A percentile compares a stretch with the other conserved stretches of the same genome.
Evolutionary conservation across 2,113 vertebrate species (phyloP).

Genomic region (Hippocampus mohnikei): DNA sequence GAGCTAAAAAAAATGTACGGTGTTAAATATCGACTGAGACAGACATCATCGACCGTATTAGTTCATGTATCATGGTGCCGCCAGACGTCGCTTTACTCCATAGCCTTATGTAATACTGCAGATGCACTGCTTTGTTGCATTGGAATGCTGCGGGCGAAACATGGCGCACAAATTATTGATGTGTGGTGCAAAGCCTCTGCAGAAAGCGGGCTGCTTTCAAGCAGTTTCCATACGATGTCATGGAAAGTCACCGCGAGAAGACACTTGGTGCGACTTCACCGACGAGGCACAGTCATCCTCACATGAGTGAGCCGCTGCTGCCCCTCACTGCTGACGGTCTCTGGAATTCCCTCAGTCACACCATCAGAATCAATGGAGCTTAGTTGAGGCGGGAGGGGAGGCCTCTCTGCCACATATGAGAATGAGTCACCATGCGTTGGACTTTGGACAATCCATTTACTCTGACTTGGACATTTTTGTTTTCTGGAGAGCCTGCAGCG

Average conservation of each 20-base stretch:
- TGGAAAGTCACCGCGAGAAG: not conserved
- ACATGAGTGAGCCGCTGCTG: constrained; percentile 13
- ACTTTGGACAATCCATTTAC: constrained; percentile 5
- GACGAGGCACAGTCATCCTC: constrained; percentile 7
- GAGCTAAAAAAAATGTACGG: too few species aligned
- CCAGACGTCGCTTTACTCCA: constrained; percentile 19
- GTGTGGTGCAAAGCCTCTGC: constrained; percentile 11
- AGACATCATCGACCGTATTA: not conserved
- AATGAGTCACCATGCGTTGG: constrained; percentile 39
- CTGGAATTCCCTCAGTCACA: constrained; percentile 65
- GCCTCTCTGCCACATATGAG: constrained; percentile 8
- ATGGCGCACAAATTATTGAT: constrained; percentile 54
- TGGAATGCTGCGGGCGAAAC: constrained; percentile 43
- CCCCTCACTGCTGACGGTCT: constrained; percentile 12
- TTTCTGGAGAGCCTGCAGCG: not conserved
- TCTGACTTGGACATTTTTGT: constrained; percentile 2
- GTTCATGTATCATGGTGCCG: constrained; percentile 7
- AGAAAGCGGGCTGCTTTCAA: constrained; percentile 10
- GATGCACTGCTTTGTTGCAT: constrained; percentile 49
- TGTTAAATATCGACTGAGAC: too few species aligned
- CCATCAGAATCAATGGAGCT: constrained; percentile 55
- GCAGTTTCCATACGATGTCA: not conserved
- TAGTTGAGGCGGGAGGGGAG: constrained; percentile 20
- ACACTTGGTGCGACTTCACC: not conserved
- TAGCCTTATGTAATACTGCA: constrained; percentile 73